Evolutionary conservation across 1,140 invertebrate genomes (phyloP).

Genomic region (Eupristina koningsbergeri): DNA sequence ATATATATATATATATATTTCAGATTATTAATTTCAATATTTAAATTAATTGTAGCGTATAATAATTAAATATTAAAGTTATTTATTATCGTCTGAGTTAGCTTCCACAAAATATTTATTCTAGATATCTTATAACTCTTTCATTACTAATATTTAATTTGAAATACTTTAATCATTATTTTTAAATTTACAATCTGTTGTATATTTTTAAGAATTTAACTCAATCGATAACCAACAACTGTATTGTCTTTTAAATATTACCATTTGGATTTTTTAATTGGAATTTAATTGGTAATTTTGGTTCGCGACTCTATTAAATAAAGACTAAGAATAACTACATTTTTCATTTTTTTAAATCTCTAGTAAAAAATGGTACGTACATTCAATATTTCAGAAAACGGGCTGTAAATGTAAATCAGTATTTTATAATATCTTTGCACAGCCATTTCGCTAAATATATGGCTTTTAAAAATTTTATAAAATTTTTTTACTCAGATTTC

Average conservation of each 20-base stretch:
- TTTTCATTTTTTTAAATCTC: neutral
- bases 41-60: neutral
- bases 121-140: neutral
- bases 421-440: neutral
- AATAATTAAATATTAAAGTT: neutral
- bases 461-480: neutral
- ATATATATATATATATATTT: neutral
- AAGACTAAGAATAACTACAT: neutral
- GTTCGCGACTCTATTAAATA: conserved; percentile 8
- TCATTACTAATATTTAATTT: neutral
- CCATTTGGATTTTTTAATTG: neutral
- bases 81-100: neutral
- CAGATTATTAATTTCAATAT: neutral
- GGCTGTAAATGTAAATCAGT: neutral
- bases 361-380: conserved; percentile 8
- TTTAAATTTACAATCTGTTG: neutral
- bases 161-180: neutral
- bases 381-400: neutral
- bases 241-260: neutral
- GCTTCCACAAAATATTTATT: neutral
- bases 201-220: neutral
- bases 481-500: neutral
- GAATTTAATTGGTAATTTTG: neutral
- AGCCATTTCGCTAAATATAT: neutral
- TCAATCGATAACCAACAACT: neutral